Base-by-base conservation (phyloP, 2,888 invertebrate species). In the Pherbina coryleti region DNA sequence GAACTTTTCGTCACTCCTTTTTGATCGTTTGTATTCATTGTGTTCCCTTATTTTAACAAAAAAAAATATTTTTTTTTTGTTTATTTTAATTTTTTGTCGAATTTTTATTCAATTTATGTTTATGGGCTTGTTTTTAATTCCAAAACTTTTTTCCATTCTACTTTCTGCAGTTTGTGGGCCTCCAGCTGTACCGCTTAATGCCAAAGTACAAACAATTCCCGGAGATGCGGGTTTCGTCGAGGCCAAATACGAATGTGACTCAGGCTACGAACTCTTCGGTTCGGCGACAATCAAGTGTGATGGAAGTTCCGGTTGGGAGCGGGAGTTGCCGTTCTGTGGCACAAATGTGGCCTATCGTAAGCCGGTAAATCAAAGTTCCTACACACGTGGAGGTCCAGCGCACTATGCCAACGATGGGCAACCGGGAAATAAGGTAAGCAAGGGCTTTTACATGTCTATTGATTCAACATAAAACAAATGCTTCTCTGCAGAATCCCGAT, bases 311-410 rank as follows among this genome's bases (percentile, higher is more conserved):
- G 93, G 93, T 85, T 97, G 97, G 96, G 93, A 93, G 44, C 93
- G 93, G 8, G 96, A 96, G 66, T 89, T 94, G 71, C 96, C 96
- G 37, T 96, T 96, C 89, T 97, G 97, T 89, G 96, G 96, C 93
- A 95, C 95, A 37, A 96, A 97, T 89, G 94, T 96, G 14, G 96
- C 95, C 1, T 94, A 93, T 84, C 92, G 96, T 72, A 96, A 96
- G 88, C 97, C 97, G 2, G 94, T 96, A 0, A 97, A 97, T 90
- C 97, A 97, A 90, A 97, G 97, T 75, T 96, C 96, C 0, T 95
- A 96, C 0, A 95, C 96, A 0, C 92, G 97, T 51, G 96, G 96
- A 1, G 97, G 97, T 1, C 93, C 93, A 5, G 94, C 96, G 0
- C 91, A 92, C 74, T 96, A 95, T 87, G 97, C 96, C 17, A 97